These are phyloP conservation scores for Xenentodon cancila DNA, from an alignment of 2,797 vertebrate genomes.

Conservation along the genomic window DNA sequence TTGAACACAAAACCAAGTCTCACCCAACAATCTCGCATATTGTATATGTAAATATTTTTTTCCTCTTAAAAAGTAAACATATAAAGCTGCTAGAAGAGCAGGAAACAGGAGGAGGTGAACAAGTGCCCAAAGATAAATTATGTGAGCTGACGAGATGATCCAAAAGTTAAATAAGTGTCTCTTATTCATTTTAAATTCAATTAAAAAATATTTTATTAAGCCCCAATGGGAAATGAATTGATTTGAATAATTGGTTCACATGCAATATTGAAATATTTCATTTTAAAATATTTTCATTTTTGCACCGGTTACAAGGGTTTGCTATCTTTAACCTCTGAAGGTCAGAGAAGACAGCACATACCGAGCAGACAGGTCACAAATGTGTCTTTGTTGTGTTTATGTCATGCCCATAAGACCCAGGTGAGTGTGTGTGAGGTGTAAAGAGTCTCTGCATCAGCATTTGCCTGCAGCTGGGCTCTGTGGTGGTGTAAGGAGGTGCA, in stretches of 20 bases:
- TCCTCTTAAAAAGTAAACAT: background rate
- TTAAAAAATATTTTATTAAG: too few species aligned
- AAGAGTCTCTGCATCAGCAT: slow-evolving; percentile 47
- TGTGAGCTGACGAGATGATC: slow-evolving; percentile 21
- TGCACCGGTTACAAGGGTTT: too few species aligned
- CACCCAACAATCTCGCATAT: too few species aligned
- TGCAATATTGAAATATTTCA: too few species aligned
- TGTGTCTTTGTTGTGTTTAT: slow-evolving; percentile 11
- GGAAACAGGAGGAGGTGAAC: slow-evolving; percentile 6
- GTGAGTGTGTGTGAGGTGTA: slow-evolving; percentile 39
- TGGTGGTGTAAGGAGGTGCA: slow-evolving; percentile 42
- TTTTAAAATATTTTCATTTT: too few species aligned
- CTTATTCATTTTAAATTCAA: too few species aligned
- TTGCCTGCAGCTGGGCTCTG: slow-evolving; percentile 57
- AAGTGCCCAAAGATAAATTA: slow-evolving; percentile 26
- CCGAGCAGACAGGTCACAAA: background rate
- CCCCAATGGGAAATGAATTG: too few species aligned
- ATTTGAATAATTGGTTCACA: too few species aligned
- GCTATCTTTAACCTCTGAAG: background rate
- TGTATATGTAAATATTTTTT: too few species aligned
- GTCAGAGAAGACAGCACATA: background rate
- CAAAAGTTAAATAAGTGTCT: too few species aligned
- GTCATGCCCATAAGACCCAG: slow-evolving; percentile 4
- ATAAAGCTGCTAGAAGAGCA: background rate
- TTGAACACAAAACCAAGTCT: too few species aligned